phyloP scores from a whole-genome alignment of 2,888 invertebrate genomes.

The Augochlorella aurata region DNA sequence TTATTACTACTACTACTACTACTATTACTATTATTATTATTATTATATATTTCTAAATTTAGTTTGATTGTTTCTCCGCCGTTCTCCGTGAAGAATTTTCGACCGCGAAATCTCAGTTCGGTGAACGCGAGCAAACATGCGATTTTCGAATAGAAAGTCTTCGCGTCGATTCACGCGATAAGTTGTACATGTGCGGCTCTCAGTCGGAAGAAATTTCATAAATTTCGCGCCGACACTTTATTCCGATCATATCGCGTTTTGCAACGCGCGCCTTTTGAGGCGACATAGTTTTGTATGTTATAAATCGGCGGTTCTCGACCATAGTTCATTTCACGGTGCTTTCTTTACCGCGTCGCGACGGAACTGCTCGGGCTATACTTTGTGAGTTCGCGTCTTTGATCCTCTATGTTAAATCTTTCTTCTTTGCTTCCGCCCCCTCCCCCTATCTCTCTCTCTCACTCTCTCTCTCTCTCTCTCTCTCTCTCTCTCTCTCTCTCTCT shows the following conservation, averaged over 20 bases:
- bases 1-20: no score
- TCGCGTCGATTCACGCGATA: slow-evolving; percentile 31
- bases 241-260: slow-evolving; percentile 12
- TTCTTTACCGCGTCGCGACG: slow-evolving; percentile 40
- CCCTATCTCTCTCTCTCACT: slow-evolving; percentile 11
- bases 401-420: slow-evolving; percentile 37
- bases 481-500: neutral
- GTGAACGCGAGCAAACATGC: neutral
- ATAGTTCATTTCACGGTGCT: slow-evolving; percentile 51
- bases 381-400: slow-evolving; percentile 55
- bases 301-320: slow-evolving; percentile 44
- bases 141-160: slow-evolving; percentile 15
- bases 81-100: neutral
- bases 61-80: neutral
- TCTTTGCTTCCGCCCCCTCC: neutral
- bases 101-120: neutral
- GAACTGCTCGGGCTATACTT: slow-evolving; percentile 33
- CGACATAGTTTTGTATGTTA: slow-evolving; percentile 40
- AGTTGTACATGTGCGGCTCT: slow-evolving; percentile 25
- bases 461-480: slow-evolving; percentile 9
- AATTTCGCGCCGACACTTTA: slow-evolving; percentile 18
- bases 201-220: slow-evolving; percentile 38
- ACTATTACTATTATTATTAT: neutral
- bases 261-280: slow-evolving; percentile 30
- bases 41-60: neutral